Conservation (phyloP, 2,888 invertebrate species). For the Amphipyra berbera region DNA sequence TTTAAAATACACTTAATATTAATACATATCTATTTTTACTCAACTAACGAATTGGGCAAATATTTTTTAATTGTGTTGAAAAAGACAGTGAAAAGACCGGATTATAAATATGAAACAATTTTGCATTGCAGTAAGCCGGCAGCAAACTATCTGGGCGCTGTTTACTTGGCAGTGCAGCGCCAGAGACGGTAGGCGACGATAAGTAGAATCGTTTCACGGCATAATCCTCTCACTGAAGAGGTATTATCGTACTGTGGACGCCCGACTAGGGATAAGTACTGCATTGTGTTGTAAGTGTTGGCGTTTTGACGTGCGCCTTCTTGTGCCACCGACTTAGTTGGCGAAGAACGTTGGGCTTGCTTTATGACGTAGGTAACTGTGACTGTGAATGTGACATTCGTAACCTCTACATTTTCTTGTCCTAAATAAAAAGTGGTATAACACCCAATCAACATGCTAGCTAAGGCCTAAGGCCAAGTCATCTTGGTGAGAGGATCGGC, state of each 20-base stretch:
- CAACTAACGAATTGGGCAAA: too few species aligned
- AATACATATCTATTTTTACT: conserved; percentile 8
- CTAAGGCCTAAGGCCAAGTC: too few species aligned
- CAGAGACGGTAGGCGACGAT: conserved; percentile 66
- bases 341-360: conserved; percentile 15
- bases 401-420: too few species aligned
- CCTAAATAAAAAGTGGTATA: too few species aligned
- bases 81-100: not conserved
- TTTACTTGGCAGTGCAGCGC: conserved; percentile 57
- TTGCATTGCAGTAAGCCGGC: conserved; percentile 32
- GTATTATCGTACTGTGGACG: conserved; percentile 74
- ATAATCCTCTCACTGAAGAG: conserved; percentile 78
- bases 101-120: conserved; percentile 45
- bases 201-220: conserved; percentile 71
- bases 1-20: conserved; percentile 11
- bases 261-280: conserved; percentile 69
- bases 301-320: conserved; percentile 59
- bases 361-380: conserved; percentile 13
- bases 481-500: too few species aligned
- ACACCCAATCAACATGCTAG: too few species aligned
- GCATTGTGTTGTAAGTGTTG: conserved; percentile 69
- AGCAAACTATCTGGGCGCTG: conserved; percentile 52
- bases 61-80: not conserved
- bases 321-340: conserved; percentile 54
- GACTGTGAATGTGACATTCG: not conserved